Conservation (phyloP, 2,797 vertebrate species). For the Coregonus suidteri region DNA sequence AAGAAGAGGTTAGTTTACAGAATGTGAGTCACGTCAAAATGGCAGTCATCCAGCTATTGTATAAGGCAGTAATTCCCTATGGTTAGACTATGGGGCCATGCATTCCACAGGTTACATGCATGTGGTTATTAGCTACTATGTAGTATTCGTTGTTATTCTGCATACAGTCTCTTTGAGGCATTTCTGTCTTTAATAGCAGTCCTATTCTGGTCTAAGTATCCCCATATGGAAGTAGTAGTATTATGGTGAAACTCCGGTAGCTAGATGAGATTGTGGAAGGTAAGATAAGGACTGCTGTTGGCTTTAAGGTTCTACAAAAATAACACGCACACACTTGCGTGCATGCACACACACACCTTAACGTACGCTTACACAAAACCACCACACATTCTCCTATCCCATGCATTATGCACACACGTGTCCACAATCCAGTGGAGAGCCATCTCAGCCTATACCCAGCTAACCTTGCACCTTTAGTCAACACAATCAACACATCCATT, state of each 20-base stretch:
- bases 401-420: slow-evolving; percentile 49
- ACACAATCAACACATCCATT: slow-evolving; percentile 68
- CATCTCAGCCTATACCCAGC: slow-evolving; percentile 64
- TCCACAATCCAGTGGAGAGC: slow-evolving; percentile 73
- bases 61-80: slow-evolving; percentile 25
- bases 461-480: slow-evolving; percentile 65
- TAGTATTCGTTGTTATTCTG: neutral
- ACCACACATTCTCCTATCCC: neutral
- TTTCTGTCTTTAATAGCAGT: slow-evolving; percentile 13
- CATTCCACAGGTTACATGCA: slow-evolving; percentile 68
- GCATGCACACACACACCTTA: neutral
- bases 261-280: neutral
- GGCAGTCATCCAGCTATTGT: slow-evolving; percentile 36
- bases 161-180: neutral
- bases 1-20: slow-evolving; percentile 72
- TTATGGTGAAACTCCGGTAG: neutral
- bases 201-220: slow-evolving; percentile 37
- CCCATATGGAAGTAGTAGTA: neutral
- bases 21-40: slow-evolving; percentile 61
- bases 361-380: slow-evolving; percentile 38
- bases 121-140: slow-evolving; percentile 49
- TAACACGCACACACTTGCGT: no score
- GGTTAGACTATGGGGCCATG: slow-evolving; percentile 60
- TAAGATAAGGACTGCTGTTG: no score
- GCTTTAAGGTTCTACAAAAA: no score